Conservation (phyloP, 1,140 invertebrate species). For the Acromyrmex heyeri region DNA sequence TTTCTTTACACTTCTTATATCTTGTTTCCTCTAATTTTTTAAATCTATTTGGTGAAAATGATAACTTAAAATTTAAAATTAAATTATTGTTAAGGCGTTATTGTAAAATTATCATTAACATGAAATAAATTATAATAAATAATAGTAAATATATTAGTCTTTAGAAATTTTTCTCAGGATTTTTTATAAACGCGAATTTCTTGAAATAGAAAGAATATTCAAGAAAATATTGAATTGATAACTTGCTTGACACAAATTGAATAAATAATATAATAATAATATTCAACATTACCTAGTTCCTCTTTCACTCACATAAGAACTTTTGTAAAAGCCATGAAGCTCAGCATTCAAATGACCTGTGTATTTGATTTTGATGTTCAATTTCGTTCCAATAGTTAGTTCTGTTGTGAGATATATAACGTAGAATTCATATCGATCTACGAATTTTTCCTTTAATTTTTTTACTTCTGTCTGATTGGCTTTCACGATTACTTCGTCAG, state of each 20-base stretch:
- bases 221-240: not conserved
- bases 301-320: conserved; percentile 88
- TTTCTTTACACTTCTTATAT: not conserved
- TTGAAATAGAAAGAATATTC: conserved; percentile 8
- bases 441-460: not conserved
- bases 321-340: conserved; percentile 93
- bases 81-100: not conserved
- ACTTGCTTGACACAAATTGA: not conserved
- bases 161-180: not conserved
- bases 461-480: not conserved
- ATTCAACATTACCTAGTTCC: conserved; percentile 79
- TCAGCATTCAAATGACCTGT: conserved; percentile 87
- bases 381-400: conserved; percentile 77
- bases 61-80: not conserved
- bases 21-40: not conserved
- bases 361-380: conserved; percentile 86
- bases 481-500: conserved; percentile 64
- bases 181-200: not conserved
- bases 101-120: not conserved
- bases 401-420: conserved; percentile 80
- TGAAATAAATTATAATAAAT: not conserved
- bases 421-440: conserved; percentile 58
- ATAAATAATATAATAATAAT: not conserved
- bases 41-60: not conserved
- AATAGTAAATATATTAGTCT: not conserved